Conservation (phyloP, 2,797 vertebrate species). For the Lemur catta region DNA sequence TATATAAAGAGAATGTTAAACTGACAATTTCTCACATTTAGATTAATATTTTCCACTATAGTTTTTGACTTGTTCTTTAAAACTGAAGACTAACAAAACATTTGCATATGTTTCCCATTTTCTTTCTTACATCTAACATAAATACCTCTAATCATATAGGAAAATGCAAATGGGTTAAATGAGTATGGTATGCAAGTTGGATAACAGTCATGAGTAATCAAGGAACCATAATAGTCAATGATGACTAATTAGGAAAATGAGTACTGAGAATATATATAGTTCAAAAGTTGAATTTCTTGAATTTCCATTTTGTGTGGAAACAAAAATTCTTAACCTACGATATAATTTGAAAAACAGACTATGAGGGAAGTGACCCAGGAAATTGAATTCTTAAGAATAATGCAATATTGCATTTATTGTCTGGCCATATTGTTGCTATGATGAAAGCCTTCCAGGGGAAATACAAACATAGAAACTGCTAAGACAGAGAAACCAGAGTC, state of each 20-base stretch:
- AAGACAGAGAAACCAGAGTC: not conserved
- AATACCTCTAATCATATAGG: not conserved
- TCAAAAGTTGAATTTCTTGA: constrained; percentile 7
- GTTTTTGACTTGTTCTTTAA: constrained; percentile 26
- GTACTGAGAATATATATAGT: not conserved
- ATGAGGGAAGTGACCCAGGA: not conserved
- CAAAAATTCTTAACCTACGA: not conserved
- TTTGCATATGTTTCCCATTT: constrained; percentile 28
- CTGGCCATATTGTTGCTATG: not conserved
- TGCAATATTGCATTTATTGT: not conserved
- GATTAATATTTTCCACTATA: constrained; percentile 19
- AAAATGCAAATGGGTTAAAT: constrained; percentile 18
- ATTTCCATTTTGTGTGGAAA: not conserved
- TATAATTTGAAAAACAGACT: not conserved
- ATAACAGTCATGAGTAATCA: constrained; percentile 21
- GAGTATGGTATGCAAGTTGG: not conserved
- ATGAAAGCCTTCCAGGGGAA: not conserved
- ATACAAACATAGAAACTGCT: constrained; percentile 11
- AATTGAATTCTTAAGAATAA: not conserved
- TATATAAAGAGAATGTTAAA: not conserved
- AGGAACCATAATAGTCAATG: not conserved
- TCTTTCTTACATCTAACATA: constrained; percentile 1
- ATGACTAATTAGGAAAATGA: constrained; percentile 43
- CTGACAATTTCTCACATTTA: not conserved
- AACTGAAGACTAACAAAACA: constrained; percentile 22